Evolutionary conservation across 2,888 invertebrate species (phyloP), one percentile per base, ranked within the genome.

Genomic region (Protula sp.): DNA sequence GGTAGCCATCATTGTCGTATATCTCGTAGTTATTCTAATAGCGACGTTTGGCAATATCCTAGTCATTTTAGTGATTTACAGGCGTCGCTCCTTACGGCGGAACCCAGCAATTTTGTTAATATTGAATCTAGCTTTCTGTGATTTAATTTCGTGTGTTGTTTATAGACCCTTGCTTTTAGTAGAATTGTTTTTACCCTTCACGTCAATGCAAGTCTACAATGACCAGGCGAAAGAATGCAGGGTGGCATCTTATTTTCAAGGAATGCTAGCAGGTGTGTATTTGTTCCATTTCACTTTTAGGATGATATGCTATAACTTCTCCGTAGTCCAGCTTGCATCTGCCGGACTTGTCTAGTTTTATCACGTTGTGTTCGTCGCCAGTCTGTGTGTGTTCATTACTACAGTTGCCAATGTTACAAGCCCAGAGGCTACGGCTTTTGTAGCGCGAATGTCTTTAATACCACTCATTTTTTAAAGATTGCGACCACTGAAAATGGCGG

Each of bases 251-350:
- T 29, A 53, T 19, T 27, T 53, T 19, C 24, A 29, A 22, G 28
- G 53, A 5, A 9, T 27, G 28, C 19, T 53, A 24, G 59, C 64
- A 0, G 58, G 30, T 14, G 61, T 63, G n/a, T n/a, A n/a, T n/a
- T n/a, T n/a, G n/a, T n/a, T n/a, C n/a, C n/a, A n/a, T n/a, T n/a
- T n/a, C n/a, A n/a, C n/a, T n/a, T n/a, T n/a, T n/a, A n/a, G n/a
- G n/a, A n/a, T n/a, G n/a, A n/a, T n/a, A n/a, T n/a, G n/a, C n/a
- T n/a, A n/a, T n/a, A n/a, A n/a, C n/a, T n/a, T n/a, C n/a, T n/a
- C n/a, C n/a, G n/a, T n/a, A n/a, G n/a, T n/a, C n/a, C n/a, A n/a
- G n/a, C n/a, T n/a, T n/a, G n/a, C n/a, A n/a, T n/a, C n/a, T n/a
- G n/a, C n/a, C n/a, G n/a, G n/a, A n/a, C n/a, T n/a, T n/a, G n/a